Evolutionary conservation across 2,113 vertebrate genomes (phyloP).

Genomic region (Syngnathus floridae): DNA sequence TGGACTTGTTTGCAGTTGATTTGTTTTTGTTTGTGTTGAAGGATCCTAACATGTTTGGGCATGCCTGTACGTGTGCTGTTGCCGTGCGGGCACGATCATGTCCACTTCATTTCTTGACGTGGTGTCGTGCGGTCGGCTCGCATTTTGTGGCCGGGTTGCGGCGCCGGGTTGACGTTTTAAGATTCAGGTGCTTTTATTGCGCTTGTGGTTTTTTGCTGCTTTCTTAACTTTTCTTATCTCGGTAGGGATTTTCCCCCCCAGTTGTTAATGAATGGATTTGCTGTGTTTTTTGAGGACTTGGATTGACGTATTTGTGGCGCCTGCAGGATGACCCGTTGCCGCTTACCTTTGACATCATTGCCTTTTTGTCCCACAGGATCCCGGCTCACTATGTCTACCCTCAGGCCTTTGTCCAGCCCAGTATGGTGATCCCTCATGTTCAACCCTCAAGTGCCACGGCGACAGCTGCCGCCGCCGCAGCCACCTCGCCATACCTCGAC

Average conservation of each 20-base stretch:
- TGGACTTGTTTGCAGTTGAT: slow-evolving; percentile 14
- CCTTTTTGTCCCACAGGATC: slow-evolving; percentile 77
- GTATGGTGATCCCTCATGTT: slow-evolving; percentile 87
- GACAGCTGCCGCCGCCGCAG: slow-evolving; percentile 64
- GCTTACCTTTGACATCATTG: slow-evolving; percentile 34
- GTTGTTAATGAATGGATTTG: slow-evolving; percentile 69
- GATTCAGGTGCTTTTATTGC: slow-evolving; percentile 52
- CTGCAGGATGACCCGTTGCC: slow-evolving; percentile 25
- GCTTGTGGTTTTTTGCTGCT: slow-evolving; percentile 64
- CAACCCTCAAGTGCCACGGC: slow-evolving; percentile 78
- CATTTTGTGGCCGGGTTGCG: slow-evolving; percentile 55
- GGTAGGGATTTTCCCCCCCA: slow-evolving; percentile 38
- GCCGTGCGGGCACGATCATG: slow-evolving; percentile 46
- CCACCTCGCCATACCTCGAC: slow-evolving; percentile 87
- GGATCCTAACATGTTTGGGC: slow-evolving; percentile 61
- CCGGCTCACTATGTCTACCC: slow-evolving; percentile 95
- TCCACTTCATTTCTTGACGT: slow-evolving; percentile 49
- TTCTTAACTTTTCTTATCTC: slow-evolving; percentile 54
- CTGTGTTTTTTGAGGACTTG: slow-evolving; percentile 65
- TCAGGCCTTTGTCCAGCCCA: slow-evolving; percentile 92
- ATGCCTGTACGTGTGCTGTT: slow-evolving; percentile 61
- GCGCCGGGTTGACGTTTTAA: slow-evolving; percentile 51
- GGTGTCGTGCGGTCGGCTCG: slow-evolving; percentile 57
- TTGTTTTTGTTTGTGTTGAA: slow-evolving; percentile 23
- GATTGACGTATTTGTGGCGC: slow-evolving; percentile 62